Base-by-base conservation (phyloP, 2,113 vertebrate genomes). In the Myrmophylax atrothorax region DNA sequence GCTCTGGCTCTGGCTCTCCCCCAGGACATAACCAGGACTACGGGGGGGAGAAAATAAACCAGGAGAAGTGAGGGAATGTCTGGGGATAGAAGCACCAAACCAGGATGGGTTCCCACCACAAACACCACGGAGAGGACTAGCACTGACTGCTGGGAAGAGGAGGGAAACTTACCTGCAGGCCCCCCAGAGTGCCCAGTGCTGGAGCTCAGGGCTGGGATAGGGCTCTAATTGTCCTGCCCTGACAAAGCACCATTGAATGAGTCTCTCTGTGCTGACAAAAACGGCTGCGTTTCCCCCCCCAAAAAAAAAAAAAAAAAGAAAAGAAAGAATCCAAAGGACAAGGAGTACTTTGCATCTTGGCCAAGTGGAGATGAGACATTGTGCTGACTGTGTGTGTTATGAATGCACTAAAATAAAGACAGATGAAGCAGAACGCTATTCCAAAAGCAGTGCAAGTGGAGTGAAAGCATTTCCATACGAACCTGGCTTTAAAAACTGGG, bases 381-480 rank as follows among this genome's bases (percentile, higher is more conserved):
- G 98, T 98, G 98, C 98, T 98, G 98, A 98, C 98, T 98, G 98
- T 97, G 98, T 98, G 98, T 98, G 98, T 98, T 97, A 99, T 98
- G 98, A 98, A 98, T 98, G 99, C 98, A 99, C 98, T 99, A 98
- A 99, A 99, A 98, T 98, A 98, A 98, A 99, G 98, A 98, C 98
- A 98, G 98, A 99, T 99, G 99, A 99, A 99, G 99, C 98, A 98
- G 98, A 98, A 99, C 98, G 99, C 99, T 98, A 98, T 99, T 99
- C 99, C 99, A 99, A 99, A 99, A 99, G 99, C 99, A 99, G 99
- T 99, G 99, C 99, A 99, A 99, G 99, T 99, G 99, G 99, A 99
- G 99, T 99, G 99, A 99, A 99, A 99, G 99, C 99, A 99, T 99
- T 99, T 99, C 99, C 99, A 99, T 99, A 99, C 99, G 99, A 99